These are phyloP conservation scores for Limnephilus lunatus DNA, from an alignment of 2,888 invertebrate species.

Conservation along the genomic window DNA sequence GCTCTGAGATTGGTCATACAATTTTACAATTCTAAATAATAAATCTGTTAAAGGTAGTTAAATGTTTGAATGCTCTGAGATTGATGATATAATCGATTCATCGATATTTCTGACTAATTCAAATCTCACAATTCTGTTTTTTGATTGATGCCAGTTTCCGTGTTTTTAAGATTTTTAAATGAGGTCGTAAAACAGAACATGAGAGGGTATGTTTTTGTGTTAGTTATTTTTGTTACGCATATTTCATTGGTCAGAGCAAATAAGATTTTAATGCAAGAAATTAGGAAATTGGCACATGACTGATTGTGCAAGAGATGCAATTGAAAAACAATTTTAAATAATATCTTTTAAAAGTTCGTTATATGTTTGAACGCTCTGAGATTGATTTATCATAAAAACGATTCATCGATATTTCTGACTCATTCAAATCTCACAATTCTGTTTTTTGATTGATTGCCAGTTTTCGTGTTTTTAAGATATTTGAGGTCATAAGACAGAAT, in stretches of 20 bases:
- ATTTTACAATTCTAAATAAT: not conserved
- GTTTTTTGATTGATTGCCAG: not conserved
- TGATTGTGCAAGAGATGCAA: too few relatives aligned
- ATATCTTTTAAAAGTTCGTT: too few relatives aligned
- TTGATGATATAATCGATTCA: not conserved
- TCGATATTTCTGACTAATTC: not conserved
- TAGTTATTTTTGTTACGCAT: too few relatives aligned
- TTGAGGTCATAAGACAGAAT: not conserved
- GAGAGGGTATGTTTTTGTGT: not conserved
- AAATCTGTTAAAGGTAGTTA: too few relatives aligned
- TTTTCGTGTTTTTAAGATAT: not conserved
- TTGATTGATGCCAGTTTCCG: not conserved
- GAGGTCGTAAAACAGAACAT: not conserved
- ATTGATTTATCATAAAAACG: not conserved
- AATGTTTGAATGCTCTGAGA: not conserved
- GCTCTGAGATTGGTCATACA: too few relatives aligned
- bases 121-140: not conserved
- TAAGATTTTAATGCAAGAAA: not conserved
- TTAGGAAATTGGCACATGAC: too few relatives aligned
- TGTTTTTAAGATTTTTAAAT: not conserved
- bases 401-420: not conserved
- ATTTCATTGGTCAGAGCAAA: not conserved
- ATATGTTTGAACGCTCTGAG: too few relatives aligned
- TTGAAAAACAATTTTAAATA: too few relatives aligned
- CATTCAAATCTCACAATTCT: not conserved